Conservation (phyloP, 2,797 vertebrate genomes). For the Myotis daubentonii region DNA sequence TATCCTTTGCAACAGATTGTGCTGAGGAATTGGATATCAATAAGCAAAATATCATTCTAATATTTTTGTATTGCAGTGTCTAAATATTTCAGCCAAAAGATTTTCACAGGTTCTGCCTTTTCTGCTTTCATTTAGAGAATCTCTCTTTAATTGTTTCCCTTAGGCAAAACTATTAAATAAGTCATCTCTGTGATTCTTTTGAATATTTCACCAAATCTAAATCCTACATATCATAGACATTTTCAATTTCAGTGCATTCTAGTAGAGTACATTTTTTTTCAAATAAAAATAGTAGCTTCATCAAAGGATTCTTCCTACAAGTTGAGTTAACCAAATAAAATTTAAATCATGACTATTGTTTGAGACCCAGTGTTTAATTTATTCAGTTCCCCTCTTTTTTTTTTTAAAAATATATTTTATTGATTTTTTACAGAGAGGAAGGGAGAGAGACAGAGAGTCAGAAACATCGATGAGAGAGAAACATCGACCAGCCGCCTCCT, state of each 20-base stretch:
- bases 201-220: not conserved
- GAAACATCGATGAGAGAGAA: too few relatives aligned
- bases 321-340: not conserved
- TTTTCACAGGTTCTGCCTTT: not conserved
- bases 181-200: constrained; percentile 4
- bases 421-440: too few relatives aligned
- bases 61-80: not conserved
- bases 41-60: not conserved
- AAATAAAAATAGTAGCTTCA: not conserved
- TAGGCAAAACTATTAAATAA: not conserved
- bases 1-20: not conserved
- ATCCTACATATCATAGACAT: not conserved
- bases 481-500: too few relatives aligned
- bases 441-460: too few relatives aligned
- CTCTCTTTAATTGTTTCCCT: not conserved
- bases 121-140: not conserved
- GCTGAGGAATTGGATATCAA: not conserved
- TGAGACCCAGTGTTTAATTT: not conserved
- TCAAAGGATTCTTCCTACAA: not conserved
- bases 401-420: too few relatives aligned
- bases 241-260: not conserved
- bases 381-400: too few relatives aligned
- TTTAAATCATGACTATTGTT: constrained; percentile 24
- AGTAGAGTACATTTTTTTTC: not conserved
- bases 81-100: not conserved